Base-by-base conservation (phyloP, 2,888 invertebrate species). In the Pollenia angustigena region DNA sequence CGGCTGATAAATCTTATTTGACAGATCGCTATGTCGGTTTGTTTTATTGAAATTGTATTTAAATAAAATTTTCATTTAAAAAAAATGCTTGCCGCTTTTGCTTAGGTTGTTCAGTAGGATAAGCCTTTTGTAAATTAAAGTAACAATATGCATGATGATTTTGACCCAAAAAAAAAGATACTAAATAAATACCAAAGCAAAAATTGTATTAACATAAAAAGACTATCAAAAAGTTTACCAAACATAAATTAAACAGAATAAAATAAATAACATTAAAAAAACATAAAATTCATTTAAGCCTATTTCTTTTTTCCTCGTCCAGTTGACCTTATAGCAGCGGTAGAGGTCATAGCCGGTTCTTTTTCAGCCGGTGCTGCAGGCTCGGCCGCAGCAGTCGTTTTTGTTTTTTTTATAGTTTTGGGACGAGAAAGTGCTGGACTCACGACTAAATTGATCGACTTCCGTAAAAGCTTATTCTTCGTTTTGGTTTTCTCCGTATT, bases 271-370 rank as follows among this genome's bases (percentile, higher is more conserved):
- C 10, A n/a, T 16, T 14, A n/a, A 32, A 42, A 16, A n/a, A 52
- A 42, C 10, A n/a, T 52, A 16, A 52, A 50, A 16, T 16, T 16
- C 16, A 62, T 54, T 32, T 10, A 40, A 69, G 40, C 16, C 10
- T 82, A 76, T 23, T 76, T 82, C 54, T 56, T 82, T 71, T 32
- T 82, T 11, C n/a, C 66, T 12, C 79, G 79, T 42, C 58, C 60
- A 52, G 18, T 46, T n/a, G 79, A 12, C 56, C 74, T 75, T 32
- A 46, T 42, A 3, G 64, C 52, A 23, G 71, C 1, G n/a, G 74
- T n/a, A 8, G 78, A 62, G 8, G 9, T 44, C 0, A 56, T 23
- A 23, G 4, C 42, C 18, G 46, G 12, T 23, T 12, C 18, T 10
- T 1, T 52, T 52, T 54, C 46, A 52, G 60, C 56, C 11, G n/a